phyloP scores from a whole-genome alignment of 2,797 vertebrate species.

The Argya squamiceps region DNA sequence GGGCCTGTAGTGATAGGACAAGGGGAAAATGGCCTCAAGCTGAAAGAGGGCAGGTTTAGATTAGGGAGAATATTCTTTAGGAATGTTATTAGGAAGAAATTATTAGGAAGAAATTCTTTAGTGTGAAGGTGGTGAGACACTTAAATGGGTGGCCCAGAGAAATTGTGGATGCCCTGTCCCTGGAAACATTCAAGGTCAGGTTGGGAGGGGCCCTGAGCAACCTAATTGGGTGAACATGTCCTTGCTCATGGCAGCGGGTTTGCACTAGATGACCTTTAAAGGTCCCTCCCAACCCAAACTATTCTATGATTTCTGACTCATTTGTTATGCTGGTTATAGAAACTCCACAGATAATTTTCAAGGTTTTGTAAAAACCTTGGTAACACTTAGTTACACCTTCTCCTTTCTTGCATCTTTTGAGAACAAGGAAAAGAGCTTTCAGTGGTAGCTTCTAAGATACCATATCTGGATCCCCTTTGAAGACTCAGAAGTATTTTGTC shows the following conservation, averaged over 20 bases:
- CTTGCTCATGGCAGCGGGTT: not conserved
- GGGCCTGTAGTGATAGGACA: not conserved
- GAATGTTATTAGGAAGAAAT: not conserved
- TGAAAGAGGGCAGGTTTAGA: not conserved
- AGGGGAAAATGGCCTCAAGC: not conserved
- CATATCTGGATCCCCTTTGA: not conserved
- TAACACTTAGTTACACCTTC: not conserved
- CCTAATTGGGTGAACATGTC: not conserved
- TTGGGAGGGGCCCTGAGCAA: not conserved
- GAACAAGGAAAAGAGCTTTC: not conserved
- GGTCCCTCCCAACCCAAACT: not conserved
- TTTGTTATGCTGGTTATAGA: not conserved
- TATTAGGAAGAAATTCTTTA: not conserved
- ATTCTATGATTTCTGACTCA: not conserved
- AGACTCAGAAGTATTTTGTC: not conserved
- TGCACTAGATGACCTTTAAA: not conserved
- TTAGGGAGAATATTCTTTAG: not conserved
- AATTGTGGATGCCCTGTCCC: rapidly evolving
- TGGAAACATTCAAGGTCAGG: not conserved
- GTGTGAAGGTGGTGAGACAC: not conserved
- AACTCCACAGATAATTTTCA: not conserved
- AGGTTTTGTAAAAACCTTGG: not conserved
- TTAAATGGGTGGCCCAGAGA: not conserved
- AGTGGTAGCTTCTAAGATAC: not conserved
- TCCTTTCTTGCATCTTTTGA: not conserved